These are phyloP conservation scores for Caracal caracal DNA, from an alignment of 2,113 vertebrate species.

Conservation along the genomic window DNA sequence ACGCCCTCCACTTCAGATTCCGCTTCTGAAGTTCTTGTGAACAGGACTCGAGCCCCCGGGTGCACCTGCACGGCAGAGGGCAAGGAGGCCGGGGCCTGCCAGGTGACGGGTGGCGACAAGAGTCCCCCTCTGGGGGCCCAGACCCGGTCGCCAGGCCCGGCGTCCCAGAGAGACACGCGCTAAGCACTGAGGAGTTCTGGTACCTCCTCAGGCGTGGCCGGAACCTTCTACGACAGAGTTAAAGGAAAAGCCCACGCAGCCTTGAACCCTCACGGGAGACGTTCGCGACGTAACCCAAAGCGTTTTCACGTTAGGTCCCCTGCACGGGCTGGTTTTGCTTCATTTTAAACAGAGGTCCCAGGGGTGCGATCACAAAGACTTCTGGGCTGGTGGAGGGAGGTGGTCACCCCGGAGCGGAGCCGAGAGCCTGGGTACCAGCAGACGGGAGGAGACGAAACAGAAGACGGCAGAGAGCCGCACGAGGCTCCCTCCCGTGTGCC, in stretches of 20 bases:
- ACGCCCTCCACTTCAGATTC: background rate
- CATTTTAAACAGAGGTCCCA: background rate
- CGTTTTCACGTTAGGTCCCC: accelerated
- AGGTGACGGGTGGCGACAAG: accelerated
- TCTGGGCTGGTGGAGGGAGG: background rate
- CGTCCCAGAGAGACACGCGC: accelerated
- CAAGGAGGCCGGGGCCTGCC: no score
- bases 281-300: accelerated
- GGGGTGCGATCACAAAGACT: background rate
- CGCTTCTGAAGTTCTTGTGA: background rate
- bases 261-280: background rate
- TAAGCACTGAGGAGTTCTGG: background rate
- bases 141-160: accelerated
- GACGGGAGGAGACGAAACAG: background rate
- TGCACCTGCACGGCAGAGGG: background rate
- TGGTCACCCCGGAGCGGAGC: background rate
- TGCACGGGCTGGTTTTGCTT: background rate
- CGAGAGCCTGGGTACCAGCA: accelerated
- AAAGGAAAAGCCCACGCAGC: background rate
- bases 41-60: accelerated
- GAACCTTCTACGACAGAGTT: accelerated
- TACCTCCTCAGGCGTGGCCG: background rate
- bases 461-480: accelerated
- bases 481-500: accelerated
- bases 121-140: background rate